Conservation (phyloP, 2,888 invertebrate species). For the Ichneumon xanthorius region DNA sequence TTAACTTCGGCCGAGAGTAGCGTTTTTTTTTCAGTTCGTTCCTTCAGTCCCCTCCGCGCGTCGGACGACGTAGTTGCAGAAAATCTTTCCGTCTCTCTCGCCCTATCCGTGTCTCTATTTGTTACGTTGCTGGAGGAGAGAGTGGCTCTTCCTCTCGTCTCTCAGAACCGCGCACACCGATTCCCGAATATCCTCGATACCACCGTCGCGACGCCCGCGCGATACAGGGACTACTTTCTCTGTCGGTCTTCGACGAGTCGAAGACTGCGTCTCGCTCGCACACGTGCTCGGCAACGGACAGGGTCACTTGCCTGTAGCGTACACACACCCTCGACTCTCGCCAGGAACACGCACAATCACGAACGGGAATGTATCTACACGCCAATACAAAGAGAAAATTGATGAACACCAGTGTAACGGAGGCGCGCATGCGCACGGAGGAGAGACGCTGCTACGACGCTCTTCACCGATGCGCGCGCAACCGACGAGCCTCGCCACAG, state of each 20-base stretch:
- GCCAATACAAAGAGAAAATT: constrained; percentile 36
- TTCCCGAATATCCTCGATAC: constrained; percentile 51
- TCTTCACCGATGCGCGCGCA: constrained; percentile 60
- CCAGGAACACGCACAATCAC: constrained; percentile 1
- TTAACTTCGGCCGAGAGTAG: constrained; percentile 65
- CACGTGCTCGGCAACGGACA: constrained; percentile 51
- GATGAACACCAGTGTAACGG: constrained; percentile 38
- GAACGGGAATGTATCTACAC: constrained; percentile 4
- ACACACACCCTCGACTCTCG: constrained; percentile 53
- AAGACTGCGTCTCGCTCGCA: constrained; percentile 40
- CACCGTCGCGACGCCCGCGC: constrained; percentile 29
- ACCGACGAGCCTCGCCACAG: constrained; percentile 19
- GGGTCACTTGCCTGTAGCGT: constrained; percentile 66
- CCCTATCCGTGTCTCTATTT: constrained; percentile 64
- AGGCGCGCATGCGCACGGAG: constrained; percentile 46
- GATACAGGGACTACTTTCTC: constrained; percentile 27
- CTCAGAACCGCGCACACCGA: constrained; percentile 65
- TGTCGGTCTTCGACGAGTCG: constrained; percentile 15
- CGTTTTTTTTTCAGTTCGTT: constrained; percentile 62
- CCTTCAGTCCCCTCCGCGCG: constrained; percentile 57
- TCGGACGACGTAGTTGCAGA: constrained; percentile 39
- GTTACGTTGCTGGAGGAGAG: constrained; percentile 29
- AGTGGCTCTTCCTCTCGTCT: constrained; percentile 58
- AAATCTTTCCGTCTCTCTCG: constrained; percentile 49
- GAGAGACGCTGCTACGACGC: constrained; percentile 58